Evolutionary conservation across 2,888 invertebrate genomes (phyloP).

Genomic region (Apodemia mormo): DNA sequence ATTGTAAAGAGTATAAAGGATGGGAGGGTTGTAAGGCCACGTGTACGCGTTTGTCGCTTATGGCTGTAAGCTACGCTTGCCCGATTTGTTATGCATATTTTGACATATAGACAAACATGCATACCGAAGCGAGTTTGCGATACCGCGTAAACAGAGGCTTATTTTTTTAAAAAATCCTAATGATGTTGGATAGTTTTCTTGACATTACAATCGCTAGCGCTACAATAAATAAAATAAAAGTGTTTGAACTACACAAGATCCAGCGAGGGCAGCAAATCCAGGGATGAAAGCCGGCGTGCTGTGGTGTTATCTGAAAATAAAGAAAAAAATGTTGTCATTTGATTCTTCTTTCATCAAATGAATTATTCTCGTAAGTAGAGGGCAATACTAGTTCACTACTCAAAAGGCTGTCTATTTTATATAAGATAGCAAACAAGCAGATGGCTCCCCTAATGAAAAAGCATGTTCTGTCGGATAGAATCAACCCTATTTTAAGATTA

Average conservation of each 20-base stretch:
- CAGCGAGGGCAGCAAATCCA: slow-evolving; percentile 32
- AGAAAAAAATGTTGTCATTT: background rate
- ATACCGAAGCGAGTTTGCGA: slow-evolving; percentile 52
- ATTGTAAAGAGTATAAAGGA: slow-evolving; percentile 24
- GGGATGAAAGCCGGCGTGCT: slow-evolving; percentile 19
- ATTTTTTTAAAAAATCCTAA: slow-evolving; percentile 23
- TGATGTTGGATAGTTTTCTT: background rate
- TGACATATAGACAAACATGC: slow-evolving; percentile 42
- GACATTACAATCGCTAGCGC: slow-evolving; percentile 43
- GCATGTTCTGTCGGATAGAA: too few relatives aligned
- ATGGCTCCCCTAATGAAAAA: too few relatives aligned
- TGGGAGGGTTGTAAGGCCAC: slow-evolving; percentile 38
- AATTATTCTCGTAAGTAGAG: too few relatives aligned
- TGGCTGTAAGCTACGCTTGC: slow-evolving; percentile 72
- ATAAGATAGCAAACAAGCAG: too few relatives aligned
- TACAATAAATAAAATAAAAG: slow-evolving; percentile 30
- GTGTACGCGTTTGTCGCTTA: slow-evolving; percentile 65
- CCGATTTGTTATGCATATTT: slow-evolving; percentile 48
- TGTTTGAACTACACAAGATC: slow-evolving; percentile 40
- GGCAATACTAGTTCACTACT: too few relatives aligned
- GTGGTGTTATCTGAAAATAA: slow-evolving; percentile 35
- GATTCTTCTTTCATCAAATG: too few relatives aligned
- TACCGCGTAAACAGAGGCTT: slow-evolving; percentile 59
- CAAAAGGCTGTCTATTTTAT: too few relatives aligned
- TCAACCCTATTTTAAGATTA: too few relatives aligned